These are phyloP conservation scores for Ditula angustiorana DNA, from an alignment of 2,888 invertebrate genomes.

Conservation along the genomic window DNA sequence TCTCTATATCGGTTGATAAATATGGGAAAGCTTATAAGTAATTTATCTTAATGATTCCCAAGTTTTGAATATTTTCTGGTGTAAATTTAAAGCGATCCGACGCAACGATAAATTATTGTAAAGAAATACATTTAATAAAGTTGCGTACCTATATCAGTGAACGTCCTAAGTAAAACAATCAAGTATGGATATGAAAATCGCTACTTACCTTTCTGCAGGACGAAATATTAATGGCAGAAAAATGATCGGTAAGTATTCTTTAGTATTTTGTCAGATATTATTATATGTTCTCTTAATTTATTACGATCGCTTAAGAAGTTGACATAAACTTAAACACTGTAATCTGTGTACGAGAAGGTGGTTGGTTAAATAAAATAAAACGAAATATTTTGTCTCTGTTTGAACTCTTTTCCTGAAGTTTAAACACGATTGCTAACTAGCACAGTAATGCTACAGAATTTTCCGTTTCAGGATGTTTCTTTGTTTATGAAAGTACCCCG, in stretches of 20 bases:
- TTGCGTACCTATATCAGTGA: background rate
- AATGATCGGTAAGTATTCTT: conserved; percentile 49
- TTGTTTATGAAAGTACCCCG: background rate
- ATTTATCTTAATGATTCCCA: background rate
- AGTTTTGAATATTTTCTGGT: conserved; percentile 39
- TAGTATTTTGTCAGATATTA: background rate
- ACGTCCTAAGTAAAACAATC: background rate
- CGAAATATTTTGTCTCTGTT: background rate
- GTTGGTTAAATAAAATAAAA: no score
- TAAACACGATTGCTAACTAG: background rate
- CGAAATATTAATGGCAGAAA: conserved; percentile 43
- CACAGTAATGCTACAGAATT: background rate
- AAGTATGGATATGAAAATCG: conserved; percentile 19
- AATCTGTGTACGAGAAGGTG: no score
- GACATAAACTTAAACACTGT: no score
- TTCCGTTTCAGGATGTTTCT: background rate
- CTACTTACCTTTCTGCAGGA: conserved; percentile 17
- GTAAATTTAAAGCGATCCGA: conserved; percentile 46
- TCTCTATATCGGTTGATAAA: conserved; percentile 26
- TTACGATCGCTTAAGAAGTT: no score
- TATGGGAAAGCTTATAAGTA: background rate
- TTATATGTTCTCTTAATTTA: background rate
- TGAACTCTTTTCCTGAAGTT: background rate
- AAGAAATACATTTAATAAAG: background rate
- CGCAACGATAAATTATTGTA: conserved; percentile 41